A percentile compares a stretch with the other conserved stretches of the same genome.
These are phyloP conservation scores for Protonibea diacanthus DNA, from an alignment of 2,797 vertebrate genomes.

Conservation along the genomic window DNA sequence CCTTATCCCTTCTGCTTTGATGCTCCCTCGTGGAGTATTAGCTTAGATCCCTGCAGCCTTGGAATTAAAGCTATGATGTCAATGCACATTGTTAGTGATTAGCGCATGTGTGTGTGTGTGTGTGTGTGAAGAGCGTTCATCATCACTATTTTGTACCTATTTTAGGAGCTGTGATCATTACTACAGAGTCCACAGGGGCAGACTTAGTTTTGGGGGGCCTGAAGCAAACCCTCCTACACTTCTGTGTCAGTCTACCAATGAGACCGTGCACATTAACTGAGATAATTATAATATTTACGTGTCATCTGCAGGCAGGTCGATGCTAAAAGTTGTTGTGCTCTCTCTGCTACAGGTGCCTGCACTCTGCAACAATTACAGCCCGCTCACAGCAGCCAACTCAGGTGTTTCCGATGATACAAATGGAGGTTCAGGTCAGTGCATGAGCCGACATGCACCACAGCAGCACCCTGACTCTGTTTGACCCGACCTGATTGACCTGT, in stretches of 20 bases:
- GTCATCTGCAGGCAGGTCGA: too few relatives aligned
- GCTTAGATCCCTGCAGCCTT: slow-evolving; percentile 53
- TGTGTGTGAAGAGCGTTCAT: slow-evolving; percentile 11
- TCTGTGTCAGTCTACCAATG: not conserved
- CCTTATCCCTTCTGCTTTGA: slow-evolving; percentile 53
- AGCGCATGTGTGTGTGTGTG: not conserved
- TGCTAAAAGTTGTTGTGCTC: too few relatives aligned
- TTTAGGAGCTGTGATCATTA: slow-evolving; percentile 35
- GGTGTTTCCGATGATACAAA: too few relatives aligned
- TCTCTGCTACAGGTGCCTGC: too few relatives aligned
- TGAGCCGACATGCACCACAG: too few relatives aligned
- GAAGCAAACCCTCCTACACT: not conserved
- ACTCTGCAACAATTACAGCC: too few relatives aligned
- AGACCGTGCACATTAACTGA: not conserved
- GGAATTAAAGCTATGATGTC: slow-evolving; percentile 55
- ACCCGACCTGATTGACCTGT: too few relatives aligned
- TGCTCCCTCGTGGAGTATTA: slow-evolving; percentile 54
- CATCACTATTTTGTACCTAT: slow-evolving; percentile 23
- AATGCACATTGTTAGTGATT: slow-evolving; percentile 55
- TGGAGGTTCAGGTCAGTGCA: too few relatives aligned
- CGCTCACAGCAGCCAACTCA: too few relatives aligned
- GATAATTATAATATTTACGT: too few relatives aligned
- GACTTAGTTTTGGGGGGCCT: not conserved
- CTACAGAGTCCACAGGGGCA: not conserved
- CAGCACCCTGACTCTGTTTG: too few relatives aligned